Conservation (phyloP, 2,113 vertebrate genomes). For the Ageneiosus marmoratus region DNA sequence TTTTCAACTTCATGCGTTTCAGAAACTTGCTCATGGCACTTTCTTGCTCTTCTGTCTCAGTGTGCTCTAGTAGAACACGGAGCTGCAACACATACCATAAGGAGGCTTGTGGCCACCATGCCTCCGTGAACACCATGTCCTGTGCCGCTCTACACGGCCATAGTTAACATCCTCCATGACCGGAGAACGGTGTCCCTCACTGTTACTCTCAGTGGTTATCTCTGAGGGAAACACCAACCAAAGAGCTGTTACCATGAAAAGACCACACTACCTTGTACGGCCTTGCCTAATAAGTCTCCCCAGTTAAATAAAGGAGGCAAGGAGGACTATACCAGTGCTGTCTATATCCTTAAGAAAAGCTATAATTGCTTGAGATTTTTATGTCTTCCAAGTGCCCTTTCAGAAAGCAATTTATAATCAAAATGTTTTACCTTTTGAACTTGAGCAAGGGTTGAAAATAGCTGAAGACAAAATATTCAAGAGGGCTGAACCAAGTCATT, state of each 20-base stretch:
- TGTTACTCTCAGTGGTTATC: slow-evolving; percentile 89
- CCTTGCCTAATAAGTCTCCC: background rate
- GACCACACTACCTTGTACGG: slow-evolving; percentile 4
- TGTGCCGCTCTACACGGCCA: slow-evolving; percentile 78
- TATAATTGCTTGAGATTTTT: background rate
- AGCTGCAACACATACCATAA: slow-evolving; percentile 76
- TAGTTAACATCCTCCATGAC: slow-evolving; percentile 82
- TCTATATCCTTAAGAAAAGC: background rate
- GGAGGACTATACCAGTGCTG: background rate
- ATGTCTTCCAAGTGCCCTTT: background rate
- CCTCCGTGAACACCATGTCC: slow-evolving; percentile 76
- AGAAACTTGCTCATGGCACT: slow-evolving; percentile 63
- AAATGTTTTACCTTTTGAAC: background rate
- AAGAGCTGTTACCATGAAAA: slow-evolving; percentile 56
- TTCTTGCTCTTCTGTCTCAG: slow-evolving; percentile 51
- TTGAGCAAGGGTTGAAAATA: background rate
- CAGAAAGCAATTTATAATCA: background rate
- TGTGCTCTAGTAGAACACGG: slow-evolving; percentile 31
- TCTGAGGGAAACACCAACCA: slow-evolving; percentile 81
- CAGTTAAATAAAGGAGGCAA: background rate
- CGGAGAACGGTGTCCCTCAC: slow-evolving; percentile 84
- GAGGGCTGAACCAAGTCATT: slow-evolving; percentile 18
- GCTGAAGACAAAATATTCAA: slow-evolving; percentile 41
- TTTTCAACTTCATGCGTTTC: slow-evolving; percentile 68
- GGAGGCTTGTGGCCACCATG: slow-evolving; percentile 75